These are phyloP conservation scores for Onychomys leucogaster DNA, from an alignment of 2,797 vertebrate species.

Conservation along the genomic window DNA sequence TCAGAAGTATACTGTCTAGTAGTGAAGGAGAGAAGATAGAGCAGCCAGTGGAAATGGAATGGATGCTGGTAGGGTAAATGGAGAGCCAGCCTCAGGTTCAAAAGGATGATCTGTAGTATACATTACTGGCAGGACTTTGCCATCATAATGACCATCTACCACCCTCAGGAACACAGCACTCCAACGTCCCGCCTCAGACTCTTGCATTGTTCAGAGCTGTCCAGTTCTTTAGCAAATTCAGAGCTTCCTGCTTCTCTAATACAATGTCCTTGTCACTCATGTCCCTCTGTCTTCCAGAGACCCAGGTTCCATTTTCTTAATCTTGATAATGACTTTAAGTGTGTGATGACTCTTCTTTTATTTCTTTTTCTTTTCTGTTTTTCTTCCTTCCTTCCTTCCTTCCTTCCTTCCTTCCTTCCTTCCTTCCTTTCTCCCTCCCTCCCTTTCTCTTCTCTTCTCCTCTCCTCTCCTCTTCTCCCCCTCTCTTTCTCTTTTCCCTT, in stretches of 20 bases:
- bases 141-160: no score
- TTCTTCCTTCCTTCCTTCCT: no score
- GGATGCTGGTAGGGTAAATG: not conserved
- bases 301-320: not conserved
- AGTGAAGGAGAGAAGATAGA: not conserved
- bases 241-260: not conserved
- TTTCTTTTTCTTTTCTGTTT: not conserved
- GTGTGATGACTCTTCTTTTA: not conserved
- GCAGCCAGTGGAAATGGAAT: not conserved
- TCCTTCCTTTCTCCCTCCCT: no score
- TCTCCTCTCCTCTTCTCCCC: not conserved
- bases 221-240: not conserved
- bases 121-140: not conserved
- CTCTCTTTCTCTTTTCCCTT: not conserved
- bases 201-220: not conserved
- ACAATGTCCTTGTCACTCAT: not conserved
- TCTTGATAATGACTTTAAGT: not conserved
- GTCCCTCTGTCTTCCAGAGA: not conserved
- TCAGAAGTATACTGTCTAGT: not conserved
- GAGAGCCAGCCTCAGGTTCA: not conserved
- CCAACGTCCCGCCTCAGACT: not conserved
- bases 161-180: not conserved
- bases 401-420: accelerated
- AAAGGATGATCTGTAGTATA: not conserved
- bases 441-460: not conserved